Conservation (phyloP, 2,113 vertebrate genomes). For the Prolemur simus region DNA sequence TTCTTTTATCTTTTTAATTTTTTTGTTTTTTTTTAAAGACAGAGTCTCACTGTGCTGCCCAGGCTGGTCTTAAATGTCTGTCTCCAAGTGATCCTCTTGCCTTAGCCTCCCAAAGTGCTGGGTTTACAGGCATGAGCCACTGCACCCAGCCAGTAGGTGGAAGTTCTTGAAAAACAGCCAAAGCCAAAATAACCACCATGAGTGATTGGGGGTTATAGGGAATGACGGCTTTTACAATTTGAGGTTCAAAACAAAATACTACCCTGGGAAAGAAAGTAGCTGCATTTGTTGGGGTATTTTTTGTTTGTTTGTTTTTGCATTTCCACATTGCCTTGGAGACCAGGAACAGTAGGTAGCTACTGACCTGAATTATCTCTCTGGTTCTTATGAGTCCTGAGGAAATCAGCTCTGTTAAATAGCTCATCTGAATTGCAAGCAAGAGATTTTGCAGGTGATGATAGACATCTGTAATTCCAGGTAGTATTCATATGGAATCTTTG, state of each 20-base stretch:
- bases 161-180: constrained; percentile 32
- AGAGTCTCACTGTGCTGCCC: no score
- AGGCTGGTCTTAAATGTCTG: no score
- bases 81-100: no score
- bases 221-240: neutral
- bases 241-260: neutral
- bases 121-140: no score
- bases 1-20: neutral
- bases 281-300: neutral
- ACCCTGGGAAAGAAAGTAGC: neutral
- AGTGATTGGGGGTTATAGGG: neutral
- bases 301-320: neutral
- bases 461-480: neutral
- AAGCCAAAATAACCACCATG: neutral
- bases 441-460: neutral
- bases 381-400: neutral
- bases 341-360: neutral
- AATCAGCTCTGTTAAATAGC: neutral
- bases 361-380: neutral
- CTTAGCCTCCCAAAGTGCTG: no score
- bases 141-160: no score
- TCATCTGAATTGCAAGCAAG: constrained; percentile 2
- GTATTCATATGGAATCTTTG: neutral
- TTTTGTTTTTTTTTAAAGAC: no score
- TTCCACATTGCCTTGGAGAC: neutral